These are phyloP conservation scores for Plemyria rubiginata DNA, from an alignment of 2,888 invertebrate genomes.

Conservation along the genomic window DNA sequence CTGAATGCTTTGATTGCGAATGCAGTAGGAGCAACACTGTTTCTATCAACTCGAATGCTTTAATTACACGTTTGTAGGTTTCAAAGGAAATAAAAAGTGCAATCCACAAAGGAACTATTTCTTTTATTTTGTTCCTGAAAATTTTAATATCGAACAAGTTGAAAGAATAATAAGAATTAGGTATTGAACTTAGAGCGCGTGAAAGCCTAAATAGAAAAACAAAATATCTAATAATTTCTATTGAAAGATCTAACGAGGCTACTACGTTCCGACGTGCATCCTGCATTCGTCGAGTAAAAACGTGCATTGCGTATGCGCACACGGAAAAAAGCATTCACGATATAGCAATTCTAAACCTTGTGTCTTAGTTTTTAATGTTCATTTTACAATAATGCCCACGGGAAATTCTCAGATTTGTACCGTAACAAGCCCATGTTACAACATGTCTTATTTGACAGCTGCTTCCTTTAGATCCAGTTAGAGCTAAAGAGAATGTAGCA, in stretches of 20 bases:
- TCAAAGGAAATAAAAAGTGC: constrained; percentile 17
- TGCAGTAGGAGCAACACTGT: constrained; percentile 59
- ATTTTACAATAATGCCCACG: constrained; percentile 19
- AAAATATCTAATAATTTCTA: constrained; percentile 27
- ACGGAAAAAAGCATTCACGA: constrained; percentile 13
- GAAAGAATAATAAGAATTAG: too few relatives aligned
- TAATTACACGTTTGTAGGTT: constrained; percentile 44
- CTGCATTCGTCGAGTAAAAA: constrained; percentile 37
- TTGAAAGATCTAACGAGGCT: constrained; percentile 35
- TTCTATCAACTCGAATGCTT: constrained; percentile 49
- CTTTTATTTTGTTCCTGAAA: too few relatives aligned
- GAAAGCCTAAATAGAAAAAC: constrained; percentile 13
- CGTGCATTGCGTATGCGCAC: constrained; percentile 24
- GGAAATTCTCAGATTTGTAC: constrained; percentile 35
- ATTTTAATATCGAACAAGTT: too few relatives aligned
- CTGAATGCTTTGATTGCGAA: constrained; percentile 73
- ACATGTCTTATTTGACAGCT: constrained; percentile 58
- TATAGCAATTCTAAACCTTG: constrained; percentile 11
- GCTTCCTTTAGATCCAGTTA: constrained; percentile 57
- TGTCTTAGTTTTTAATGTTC: constrained; percentile 1
- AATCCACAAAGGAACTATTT: neutral
- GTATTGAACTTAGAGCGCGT: neutral
- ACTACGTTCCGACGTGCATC: constrained; percentile 30
- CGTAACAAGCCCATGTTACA: constrained; percentile 48
- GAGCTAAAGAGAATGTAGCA: constrained; percentile 26